These are phyloP conservation scores for Meandrusa payeni DNA, from an alignment of 2,888 invertebrate species.

Conservation along the genomic window DNA sequence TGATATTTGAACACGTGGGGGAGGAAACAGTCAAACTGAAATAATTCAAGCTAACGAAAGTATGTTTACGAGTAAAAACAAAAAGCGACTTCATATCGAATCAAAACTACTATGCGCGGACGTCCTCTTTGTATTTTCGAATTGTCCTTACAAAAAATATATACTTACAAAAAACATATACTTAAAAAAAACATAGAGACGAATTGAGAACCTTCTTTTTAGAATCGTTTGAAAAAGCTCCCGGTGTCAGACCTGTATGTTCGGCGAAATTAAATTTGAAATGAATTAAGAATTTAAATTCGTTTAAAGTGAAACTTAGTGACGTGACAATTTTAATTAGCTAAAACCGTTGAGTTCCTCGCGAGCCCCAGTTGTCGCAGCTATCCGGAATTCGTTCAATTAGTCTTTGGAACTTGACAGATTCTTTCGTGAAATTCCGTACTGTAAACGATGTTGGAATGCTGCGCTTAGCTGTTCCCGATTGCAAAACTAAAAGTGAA, in stretches of 20 bases:
- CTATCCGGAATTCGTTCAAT: slow-evolving; percentile 21
- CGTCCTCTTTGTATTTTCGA: too few relatives aligned
- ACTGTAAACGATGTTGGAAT: slow-evolving; percentile 10
- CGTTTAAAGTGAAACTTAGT: slow-evolving; percentile 5
- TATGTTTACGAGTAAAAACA: too few relatives aligned
- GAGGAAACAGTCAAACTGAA: too few relatives aligned
- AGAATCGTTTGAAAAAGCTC: background rate
- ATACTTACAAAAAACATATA: too few relatives aligned
- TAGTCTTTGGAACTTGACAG: slow-evolving; percentile 22
- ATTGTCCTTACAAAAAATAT: too few relatives aligned
- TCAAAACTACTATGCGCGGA: too few relatives aligned
- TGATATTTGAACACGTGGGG: too few relatives aligned
- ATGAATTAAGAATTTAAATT: slow-evolving; percentile 11
- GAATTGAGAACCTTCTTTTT: background rate
- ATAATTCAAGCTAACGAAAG: too few relatives aligned
- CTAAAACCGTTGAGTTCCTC: slow-evolving; percentile 14
- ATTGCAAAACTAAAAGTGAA: background rate
- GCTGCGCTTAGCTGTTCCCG: slow-evolving; percentile 3
- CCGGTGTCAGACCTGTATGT: too few relatives aligned
- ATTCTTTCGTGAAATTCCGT: slow-evolving; percentile 18
- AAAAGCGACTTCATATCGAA: too few relatives aligned
- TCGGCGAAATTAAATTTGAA: too few relatives aligned
- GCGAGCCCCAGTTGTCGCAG: slow-evolving; percentile 12
- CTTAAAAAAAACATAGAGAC: background rate
- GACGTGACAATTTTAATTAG: slow-evolving; percentile 22